Conservation (phyloP, 2,888 invertebrate species). For the Sarcophaga subvicina region DNA sequence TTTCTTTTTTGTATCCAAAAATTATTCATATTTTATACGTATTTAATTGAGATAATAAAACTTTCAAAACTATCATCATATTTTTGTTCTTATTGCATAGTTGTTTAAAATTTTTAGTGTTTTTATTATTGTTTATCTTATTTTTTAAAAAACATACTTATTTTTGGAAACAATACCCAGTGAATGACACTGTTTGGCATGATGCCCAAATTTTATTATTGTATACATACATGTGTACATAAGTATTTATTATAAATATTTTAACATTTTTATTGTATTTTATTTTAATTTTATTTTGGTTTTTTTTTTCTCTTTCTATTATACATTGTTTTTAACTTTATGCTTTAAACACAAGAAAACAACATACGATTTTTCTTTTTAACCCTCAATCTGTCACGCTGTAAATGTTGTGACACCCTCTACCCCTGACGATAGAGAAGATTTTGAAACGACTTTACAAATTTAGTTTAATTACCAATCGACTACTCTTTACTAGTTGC, state of each 20-base stretch:
- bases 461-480: too few species aligned
- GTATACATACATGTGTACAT: background rate
- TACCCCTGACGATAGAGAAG: too few species aligned
- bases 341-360: background rate
- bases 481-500: too few species aligned
- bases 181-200: constrained; percentile 51
- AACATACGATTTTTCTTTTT: too few species aligned
- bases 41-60: too few species aligned
- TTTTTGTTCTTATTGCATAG: too few species aligned
- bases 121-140: background rate
- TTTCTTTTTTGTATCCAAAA: too few species aligned
- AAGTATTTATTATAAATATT: constrained; percentile 11
- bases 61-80: too few species aligned
- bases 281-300: background rate
- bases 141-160: background rate
- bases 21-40: too few species aligned
- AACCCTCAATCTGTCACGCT: too few species aligned
- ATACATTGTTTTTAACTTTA: background rate
- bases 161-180: constrained; percentile 9
- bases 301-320: background rate
- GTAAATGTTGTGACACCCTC: too few species aligned
- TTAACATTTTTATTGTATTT: constrained; percentile 24
- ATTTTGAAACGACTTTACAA: too few species aligned
- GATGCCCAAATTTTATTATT: constrained; percentile 35
- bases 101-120: background rate